Percentiles rank a stretch among this genome's conserved stretches.
phyloP scores from a whole-genome alignment of 2,888 invertebrate genomes.

The Lysandra bellargus region DNA sequence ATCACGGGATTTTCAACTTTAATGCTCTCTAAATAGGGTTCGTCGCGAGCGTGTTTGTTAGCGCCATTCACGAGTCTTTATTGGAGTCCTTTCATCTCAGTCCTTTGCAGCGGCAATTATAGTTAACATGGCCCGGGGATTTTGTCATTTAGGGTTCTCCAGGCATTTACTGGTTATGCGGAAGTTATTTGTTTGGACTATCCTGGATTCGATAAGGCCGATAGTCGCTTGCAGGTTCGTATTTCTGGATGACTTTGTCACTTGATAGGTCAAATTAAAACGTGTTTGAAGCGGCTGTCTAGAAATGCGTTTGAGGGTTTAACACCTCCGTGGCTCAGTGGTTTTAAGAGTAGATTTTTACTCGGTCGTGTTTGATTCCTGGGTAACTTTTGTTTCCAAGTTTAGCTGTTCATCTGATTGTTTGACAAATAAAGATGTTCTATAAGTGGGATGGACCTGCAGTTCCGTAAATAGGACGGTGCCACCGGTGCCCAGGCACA shows the following conservation, averaged over 20 bases:
- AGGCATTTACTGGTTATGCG: not conserved
- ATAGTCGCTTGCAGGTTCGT: not conserved
- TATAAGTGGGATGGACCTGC: too few relatives aligned
- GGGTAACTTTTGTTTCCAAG: too few relatives aligned
- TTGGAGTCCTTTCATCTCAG: constrained; percentile 28
- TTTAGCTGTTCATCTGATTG: too few relatives aligned
- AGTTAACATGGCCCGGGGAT: constrained; percentile 21
- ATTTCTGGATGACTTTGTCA: not conserved
- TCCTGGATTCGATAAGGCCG: not conserved
- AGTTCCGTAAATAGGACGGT: too few relatives aligned
- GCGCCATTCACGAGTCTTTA: constrained; percentile 21
- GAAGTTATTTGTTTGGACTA: constrained; percentile 1
- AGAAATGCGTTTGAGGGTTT: not conserved
- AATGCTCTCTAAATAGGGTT: not conserved
- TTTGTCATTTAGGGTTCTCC: constrained; percentile 7
- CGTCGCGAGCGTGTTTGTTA: not conserved
- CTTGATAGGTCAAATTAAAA: not conserved
- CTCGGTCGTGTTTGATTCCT: too few relatives aligned
- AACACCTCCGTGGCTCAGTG: too few relatives aligned
- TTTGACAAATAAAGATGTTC: too few relatives aligned
- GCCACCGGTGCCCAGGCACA: too few relatives aligned
- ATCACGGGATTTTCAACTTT: not conserved
- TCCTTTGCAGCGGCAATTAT: constrained; percentile 28
- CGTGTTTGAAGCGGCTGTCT: not conserved
- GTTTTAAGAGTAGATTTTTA: too few relatives aligned